These are phyloP conservation scores for Lophotriccus pileatus DNA, from an alignment of 2,797 vertebrate species.

Conservation along the genomic window DNA sequence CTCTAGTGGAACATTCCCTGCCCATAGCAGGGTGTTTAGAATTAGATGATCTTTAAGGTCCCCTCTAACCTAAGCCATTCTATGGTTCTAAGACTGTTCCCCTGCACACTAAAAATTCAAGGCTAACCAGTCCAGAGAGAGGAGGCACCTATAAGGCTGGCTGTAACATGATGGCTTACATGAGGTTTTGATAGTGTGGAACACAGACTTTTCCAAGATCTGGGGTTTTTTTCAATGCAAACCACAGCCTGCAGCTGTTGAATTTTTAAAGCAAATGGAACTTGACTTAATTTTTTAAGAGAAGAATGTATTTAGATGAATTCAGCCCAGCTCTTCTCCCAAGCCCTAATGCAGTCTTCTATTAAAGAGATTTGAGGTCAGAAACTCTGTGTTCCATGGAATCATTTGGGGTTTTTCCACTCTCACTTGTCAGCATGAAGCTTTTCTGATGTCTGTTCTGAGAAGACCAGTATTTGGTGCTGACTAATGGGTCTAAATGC, in stretches of 20 bases:
- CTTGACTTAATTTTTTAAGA: not conserved
- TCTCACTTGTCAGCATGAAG: not conserved
- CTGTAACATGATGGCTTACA: rapidly evolving
- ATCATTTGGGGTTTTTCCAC: not conserved
- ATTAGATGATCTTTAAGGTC: not conserved
- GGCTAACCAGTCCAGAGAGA: not conserved
- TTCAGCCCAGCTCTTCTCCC: not conserved
- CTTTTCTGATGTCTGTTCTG: not conserved
- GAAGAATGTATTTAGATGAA: not conserved
- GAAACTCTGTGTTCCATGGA: not conserved
- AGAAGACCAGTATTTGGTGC: not conserved
- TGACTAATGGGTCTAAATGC: not conserved
- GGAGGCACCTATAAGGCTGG: not conserved
- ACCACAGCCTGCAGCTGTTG: not conserved
- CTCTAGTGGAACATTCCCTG: not conserved
- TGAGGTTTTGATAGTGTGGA: not conserved
- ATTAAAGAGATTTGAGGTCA: not conserved
- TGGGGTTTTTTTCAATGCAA: not conserved
- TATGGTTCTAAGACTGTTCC: not conserved
- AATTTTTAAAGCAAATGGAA: not conserved
- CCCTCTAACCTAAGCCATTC: not conserved
- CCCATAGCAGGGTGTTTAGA: not conserved
- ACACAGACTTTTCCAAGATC: not conserved
- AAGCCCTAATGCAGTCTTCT: not conserved
- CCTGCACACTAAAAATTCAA: not conserved